These are phyloP conservation scores for Mergus octosetaceus DNA, from an alignment of 2,797 vertebrate genomes.

Conservation along the genomic window DNA sequence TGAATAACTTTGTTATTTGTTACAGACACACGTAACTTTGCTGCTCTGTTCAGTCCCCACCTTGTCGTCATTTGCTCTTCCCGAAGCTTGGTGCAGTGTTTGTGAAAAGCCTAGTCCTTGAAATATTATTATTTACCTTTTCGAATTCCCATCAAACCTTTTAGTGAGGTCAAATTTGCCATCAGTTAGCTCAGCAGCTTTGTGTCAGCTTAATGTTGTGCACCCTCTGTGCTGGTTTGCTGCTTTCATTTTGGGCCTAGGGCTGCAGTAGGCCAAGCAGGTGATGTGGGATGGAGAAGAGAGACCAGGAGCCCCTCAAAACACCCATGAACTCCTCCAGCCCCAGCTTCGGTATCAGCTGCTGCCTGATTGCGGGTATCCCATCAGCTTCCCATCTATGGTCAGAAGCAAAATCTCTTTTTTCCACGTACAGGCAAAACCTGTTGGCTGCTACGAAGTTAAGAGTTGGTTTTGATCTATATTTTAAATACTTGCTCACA, in stretches of 20 bases:
- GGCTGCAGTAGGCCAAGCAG: neutral
- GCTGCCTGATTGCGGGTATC: neutral
- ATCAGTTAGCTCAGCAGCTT: neutral
- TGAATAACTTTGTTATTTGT: neutral
- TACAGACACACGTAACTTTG: neutral
- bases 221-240: accelerated
- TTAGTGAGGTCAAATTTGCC: neutral
- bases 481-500: neutral
- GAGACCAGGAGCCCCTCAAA: neutral
- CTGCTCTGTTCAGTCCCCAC: neutral
- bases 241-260: neutral
- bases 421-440: accelerated
- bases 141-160: neutral
- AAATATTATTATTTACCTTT: neutral
- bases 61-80: accelerated
- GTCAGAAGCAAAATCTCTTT: neutral
- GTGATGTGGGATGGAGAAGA: neutral
- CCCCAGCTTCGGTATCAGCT: neutral
- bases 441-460: neutral
- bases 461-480: neutral
- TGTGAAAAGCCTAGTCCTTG: neutral
- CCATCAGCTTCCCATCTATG: neutral
- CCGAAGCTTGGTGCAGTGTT: neutral
- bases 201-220: neutral
- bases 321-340: neutral